Base-by-base conservation (phyloP, 2,888 invertebrate genomes). In the Agonopterix alstromeriana region DNA sequence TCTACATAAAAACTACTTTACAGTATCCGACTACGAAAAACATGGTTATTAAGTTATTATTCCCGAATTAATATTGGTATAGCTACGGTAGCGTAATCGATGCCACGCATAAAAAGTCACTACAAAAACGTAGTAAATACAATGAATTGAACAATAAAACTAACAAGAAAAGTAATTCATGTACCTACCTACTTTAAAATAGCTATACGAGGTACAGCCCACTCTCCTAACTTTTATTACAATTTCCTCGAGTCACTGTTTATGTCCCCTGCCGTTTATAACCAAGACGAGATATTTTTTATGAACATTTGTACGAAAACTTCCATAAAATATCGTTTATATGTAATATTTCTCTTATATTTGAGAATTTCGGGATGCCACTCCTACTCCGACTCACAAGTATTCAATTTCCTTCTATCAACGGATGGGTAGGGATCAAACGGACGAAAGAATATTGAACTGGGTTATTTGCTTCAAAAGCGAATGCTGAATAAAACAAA, bases 181-280 rank as follows among this genome's bases (percentile, higher is more conserved):
- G 7, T 27, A 7, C 17, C 3, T 3, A 2, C 17, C 17, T 17
- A 17, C 27, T 27, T 27, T 27, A 27, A 27, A 27, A 17, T 17
- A 17, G 5, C 5, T 27, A 27, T 27, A 27, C 27, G 7, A 27
- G 27, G 27, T 27, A 27, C 27, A 27, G 27, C 27, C 27, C 27
- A 27, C 70, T 73, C 57, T 65, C 54, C 59, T 60, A 67, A 73
- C 67, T 73, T 78, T 77, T 77, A 77, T 75, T 70, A 70, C 69
- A 60, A 10, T 65, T 70, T 71, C 66, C 64, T 59, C 57, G 63
- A 59, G 67, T 66, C 63, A 61, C 65, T 72, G 73, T 74, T 77
- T 74, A 72, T 72, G 67, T 69, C 69, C 62, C 61, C 58, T 59
- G 51, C 59, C 65, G 62, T 75, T 76, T 73, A 73, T 71, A 70